Base-by-base conservation (phyloP, 2,113 vertebrate genomes). In the Anhinga rufa region DNA sequence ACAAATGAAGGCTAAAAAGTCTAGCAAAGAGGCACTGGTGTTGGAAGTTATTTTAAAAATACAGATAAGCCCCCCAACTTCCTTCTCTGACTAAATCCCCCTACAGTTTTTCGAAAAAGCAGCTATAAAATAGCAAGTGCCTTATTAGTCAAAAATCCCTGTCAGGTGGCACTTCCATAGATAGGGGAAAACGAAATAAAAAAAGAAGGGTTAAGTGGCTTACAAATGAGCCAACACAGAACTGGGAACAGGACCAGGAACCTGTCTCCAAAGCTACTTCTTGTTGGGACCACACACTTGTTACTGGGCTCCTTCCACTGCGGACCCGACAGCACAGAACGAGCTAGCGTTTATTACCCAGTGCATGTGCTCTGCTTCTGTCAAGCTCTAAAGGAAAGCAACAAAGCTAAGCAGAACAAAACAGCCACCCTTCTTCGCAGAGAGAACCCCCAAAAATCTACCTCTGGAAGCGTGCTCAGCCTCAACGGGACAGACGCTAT, bases 231-330 rank as follows among this genome's bases (percentile, higher is more conserved):
- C 91, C 92, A 89, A 69, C 61, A 79, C 77, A 92, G 66, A 87
- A 76, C 89, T 90, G 96, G 96, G 95, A 97, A 96, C 49, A 48
- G 62, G 68, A 95, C 92, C 96, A 97, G 91, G 71, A 97, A 94
- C 91, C 81, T 93, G 97, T 95, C 94, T 95, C 77, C 81, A 85
- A 93, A 87, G 84, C 86, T 92, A 64, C 69, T 93, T 84, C 86
- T 90, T 68, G 69, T 55, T 64, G 89, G 96, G 96, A 97, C 95
- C 97, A 97, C 95, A 96, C 89, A 97, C 86, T 96, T 91, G 72
- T 91, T 85, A 82, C 78, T 76, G 91, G 65, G 88, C 58, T 86
- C 58, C 61, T 84, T 93, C 86, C 61, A 92, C 0, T 75, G 66
- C 92, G 70, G 65, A 69, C 58, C 49, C 38, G 3, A 65, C 13